Percentiles rank a stretch among this genome's conserved stretches.
Conservation (phyloP, 2,113 vertebrate genomes). For the Hoplias malabaricus region DNA sequence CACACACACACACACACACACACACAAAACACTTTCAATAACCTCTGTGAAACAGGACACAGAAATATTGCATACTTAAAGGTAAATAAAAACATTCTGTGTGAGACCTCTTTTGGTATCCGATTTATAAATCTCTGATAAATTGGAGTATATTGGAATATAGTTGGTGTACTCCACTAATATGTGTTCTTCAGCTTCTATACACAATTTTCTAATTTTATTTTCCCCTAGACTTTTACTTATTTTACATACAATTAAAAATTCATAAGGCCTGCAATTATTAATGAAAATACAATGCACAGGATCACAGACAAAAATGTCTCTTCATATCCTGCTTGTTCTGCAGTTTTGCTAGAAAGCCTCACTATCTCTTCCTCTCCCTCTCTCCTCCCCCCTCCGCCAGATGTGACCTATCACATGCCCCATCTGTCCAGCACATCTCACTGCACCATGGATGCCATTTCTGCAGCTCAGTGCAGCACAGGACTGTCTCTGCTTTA, state of each 20-base stretch:
- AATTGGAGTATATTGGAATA: too few relatives aligned
- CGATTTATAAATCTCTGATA: background rate
- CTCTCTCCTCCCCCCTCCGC: slow-evolving; percentile 33
- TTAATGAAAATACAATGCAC: background rate
- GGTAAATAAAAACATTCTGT: background rate
- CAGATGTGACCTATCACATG: slow-evolving; percentile 67
- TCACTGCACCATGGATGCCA: slow-evolving; percentile 46
- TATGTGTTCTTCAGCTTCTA: background rate
- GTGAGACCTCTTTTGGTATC: background rate
- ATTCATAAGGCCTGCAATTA: background rate
- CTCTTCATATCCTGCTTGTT: slow-evolving; percentile 4
- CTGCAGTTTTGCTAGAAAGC: slow-evolving; percentile 13
- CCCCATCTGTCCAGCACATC: slow-evolving; percentile 63
- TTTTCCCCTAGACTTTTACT: too few relatives aligned
- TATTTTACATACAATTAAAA: too few relatives aligned
- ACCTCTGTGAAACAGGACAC: background rate
- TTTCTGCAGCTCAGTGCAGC: slow-evolving; percentile 47
- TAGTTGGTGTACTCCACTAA: background rate
- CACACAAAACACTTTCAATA: slow-evolving; percentile 4
- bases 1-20: slow-evolving; percentile 2
- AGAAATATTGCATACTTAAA: background rate
- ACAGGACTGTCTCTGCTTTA: slow-evolving; percentile 12
- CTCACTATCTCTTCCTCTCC: slow-evolving; percentile 10
- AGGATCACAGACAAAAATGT: background rate
- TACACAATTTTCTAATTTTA: background rate